Evolutionary conservation across 2,797 vertebrate species (phyloP).

Genomic region (Betta splendens): DNA sequence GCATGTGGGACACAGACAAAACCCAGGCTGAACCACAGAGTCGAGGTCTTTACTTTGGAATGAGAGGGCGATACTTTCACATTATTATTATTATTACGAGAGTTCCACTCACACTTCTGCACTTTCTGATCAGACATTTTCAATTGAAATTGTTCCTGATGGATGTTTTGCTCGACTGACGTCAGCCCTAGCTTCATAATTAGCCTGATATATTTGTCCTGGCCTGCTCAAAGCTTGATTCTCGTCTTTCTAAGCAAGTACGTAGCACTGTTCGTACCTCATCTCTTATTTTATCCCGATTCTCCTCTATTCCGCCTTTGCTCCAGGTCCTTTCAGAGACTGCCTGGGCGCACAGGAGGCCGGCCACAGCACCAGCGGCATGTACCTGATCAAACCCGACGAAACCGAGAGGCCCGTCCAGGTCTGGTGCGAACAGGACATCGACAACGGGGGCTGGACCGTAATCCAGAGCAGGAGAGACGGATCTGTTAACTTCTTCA

Average conservation of each 20-base stretch:
- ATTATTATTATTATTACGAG: slow-evolving; percentile 35
- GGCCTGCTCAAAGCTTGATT: too few species aligned
- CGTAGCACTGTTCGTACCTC: background rate
- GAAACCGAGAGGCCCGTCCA: slow-evolving; percentile 86
- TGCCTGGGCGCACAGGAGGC: slow-evolving; percentile 92
- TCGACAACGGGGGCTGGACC: slow-evolving; percentile 96
- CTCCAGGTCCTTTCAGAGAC: slow-evolving; percentile 92
- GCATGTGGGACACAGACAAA: slow-evolving; percentile 57
- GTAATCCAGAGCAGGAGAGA: slow-evolving; percentile 94
- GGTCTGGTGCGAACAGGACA: slow-evolving; percentile 94
- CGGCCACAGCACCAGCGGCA: slow-evolving; percentile 88
- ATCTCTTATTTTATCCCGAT: background rate
- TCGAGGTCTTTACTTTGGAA: slow-evolving; percentile 39
- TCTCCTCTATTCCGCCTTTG: slow-evolving; percentile 27
- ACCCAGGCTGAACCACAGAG: slow-evolving; percentile 65
- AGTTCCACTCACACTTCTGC: slow-evolving; percentile 16
- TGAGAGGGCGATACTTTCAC: slow-evolving; percentile 25
- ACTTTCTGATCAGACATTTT: slow-evolving; percentile 36
- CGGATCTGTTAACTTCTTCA: slow-evolving; percentile 97
- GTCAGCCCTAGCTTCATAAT: too few species aligned
- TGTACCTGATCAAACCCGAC: slow-evolving; percentile 92
- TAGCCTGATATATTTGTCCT: too few species aligned
- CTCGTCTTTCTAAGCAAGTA: too few species aligned
- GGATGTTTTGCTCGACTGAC: too few species aligned
- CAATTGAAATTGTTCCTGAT: slow-evolving; percentile 13